Percentiles rank a stretch among this genome's conserved stretches.
These are phyloP conservation scores for Eumerus sabulonum DNA, from an alignment of 2,888 invertebrate genomes.

Conservation along the genomic window DNA sequence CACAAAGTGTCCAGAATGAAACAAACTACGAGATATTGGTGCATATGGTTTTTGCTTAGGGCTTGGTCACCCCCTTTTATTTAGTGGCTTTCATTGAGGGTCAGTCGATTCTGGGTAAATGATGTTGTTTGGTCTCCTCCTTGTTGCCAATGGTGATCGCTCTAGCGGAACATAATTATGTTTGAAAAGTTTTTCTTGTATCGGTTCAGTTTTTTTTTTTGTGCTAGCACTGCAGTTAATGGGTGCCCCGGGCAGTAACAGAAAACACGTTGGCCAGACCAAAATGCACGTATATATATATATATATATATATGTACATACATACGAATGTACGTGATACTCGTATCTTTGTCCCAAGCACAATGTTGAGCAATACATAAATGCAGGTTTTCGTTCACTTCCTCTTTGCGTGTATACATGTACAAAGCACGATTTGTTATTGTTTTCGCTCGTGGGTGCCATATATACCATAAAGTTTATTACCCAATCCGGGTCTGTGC, in stretches of 20 bases:
- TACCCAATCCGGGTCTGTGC: constrained; percentile 14
- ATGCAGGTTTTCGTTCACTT: constrained; percentile 49
- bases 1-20: constrained; percentile 10
- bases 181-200: constrained; percentile 12
- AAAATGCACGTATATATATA: no score
- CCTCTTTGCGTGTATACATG: constrained; percentile 32
- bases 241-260: constrained; percentile 8
- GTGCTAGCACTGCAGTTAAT: neutral
- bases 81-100: constrained; percentile 14
- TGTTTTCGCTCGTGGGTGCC: constrained; percentile 39
- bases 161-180: constrained; percentile 63
- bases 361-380: constrained; percentile 19
- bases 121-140: constrained; percentile 16
- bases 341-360: constrained; percentile 3
- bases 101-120: constrained; percentile 48
- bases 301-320: no score
- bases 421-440: constrained; percentile 33
- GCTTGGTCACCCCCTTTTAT: constrained; percentile 1
- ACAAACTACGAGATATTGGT: neutral
- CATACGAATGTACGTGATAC: no score
- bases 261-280: constrained; percentile 10
- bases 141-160: constrained; percentile 38
- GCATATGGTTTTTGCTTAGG: neutral
- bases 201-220: neutral
- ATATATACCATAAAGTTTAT: constrained; percentile 36